Evolutionary conservation across 2,113 vertebrate genomes (phyloP), one percentile per base, ranked within the genome.

Genomic region (Callionymus lyra): DNA sequence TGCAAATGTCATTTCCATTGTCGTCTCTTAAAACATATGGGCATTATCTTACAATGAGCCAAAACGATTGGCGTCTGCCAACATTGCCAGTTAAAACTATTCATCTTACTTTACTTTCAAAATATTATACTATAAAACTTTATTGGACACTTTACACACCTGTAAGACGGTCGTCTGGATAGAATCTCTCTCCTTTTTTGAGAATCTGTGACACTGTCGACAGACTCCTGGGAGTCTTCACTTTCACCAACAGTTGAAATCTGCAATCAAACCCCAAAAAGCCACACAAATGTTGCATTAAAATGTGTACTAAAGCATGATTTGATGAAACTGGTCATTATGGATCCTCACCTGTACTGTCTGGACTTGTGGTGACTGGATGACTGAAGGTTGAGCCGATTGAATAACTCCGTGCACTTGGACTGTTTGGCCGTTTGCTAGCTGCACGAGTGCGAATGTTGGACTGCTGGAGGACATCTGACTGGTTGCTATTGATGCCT

Each of bases 351-450:
- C 95, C 88, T 99, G 95, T 48, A 98, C 91, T 40, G 95, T 89
- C 71, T 99, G 94, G 64, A 98, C 90, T 65, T 98, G 94, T 42
- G 94, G 95, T 53, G 94, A 92, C 79, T 99, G 95, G 76, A 99
- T 99, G 68, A 99, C 95, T 6, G 95, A 99, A 2, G 93, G 91
- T 82, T 99, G 95, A 39, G 95, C 91, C 6, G 94, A 88, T 78
- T 99, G 95, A 81, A 99, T 99, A 69, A 99, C 95, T 12, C 94
- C 94, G 34, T 99, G 95, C 59, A 99, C 95, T 77, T 99, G 95
- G 54, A 98, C 93, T 0, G 94, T 99, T 76, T 99, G 95, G 51
- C 95, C 95, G 49, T 98, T 98, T 41, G 95, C 94, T 58, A 99
- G 81, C 77, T 99, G 95, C 44, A 99, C 94, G 60, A 99, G 81